phyloP scores from a whole-genome alignment of 2,888 invertebrate species.

The Ophion slaviceki region DNA sequence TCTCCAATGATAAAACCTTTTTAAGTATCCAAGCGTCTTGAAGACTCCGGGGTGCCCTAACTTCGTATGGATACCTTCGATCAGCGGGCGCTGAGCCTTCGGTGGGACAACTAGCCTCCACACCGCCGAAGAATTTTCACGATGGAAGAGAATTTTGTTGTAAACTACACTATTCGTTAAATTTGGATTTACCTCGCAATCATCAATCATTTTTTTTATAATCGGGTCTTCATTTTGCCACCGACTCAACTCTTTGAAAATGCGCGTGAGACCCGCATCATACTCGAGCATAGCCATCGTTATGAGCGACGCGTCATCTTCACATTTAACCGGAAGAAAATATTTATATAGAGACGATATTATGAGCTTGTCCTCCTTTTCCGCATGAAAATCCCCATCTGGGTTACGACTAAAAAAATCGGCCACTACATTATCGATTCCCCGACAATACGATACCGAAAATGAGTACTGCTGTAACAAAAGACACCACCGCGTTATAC shows the following conservation, averaged over 20 bases:
- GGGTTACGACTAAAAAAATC: slow-evolving; percentile 9
- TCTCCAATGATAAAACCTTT: slow-evolving; percentile 27
- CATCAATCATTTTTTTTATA: background rate
- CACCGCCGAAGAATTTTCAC: background rate
- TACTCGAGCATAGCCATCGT: background rate
- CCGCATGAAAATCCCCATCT: background rate
- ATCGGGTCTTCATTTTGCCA: background rate
- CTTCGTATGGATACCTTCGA: background rate
- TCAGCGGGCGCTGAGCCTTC: background rate
- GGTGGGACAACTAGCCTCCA: slow-evolving; percentile 2
- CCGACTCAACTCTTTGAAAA: background rate
- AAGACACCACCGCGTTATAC: slow-evolving; percentile 34
- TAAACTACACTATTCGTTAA: background rate
- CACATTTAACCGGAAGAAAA: background rate
- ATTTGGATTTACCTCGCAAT: background rate
- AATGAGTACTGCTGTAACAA: slow-evolving; percentile 34
- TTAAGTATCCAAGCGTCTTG: background rate
- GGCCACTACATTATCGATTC: background rate
- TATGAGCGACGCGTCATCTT: background rate
- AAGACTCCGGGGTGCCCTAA: slow-evolving; percentile 11
- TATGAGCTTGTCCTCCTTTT: background rate
- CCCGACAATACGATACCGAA: background rate
- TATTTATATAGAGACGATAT: background rate
- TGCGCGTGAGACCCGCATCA: background rate
- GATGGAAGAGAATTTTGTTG: background rate